Evolutionary conservation across 2,797 vertebrate genomes (phyloP).

Genomic region (Accipiter superciliosus): DNA sequence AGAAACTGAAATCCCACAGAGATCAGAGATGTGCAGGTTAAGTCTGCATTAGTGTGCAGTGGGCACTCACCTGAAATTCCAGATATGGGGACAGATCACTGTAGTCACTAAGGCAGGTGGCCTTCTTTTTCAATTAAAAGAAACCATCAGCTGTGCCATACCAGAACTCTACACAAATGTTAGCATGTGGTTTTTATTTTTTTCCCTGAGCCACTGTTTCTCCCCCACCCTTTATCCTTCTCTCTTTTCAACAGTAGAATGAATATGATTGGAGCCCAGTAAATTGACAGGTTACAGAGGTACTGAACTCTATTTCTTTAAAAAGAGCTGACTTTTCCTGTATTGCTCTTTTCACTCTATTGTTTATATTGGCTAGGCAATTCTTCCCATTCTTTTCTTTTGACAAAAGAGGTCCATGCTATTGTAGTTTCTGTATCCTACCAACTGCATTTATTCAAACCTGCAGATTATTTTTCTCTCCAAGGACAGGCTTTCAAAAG

Average conservation of each 20-base stretch:
- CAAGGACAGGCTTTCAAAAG: not conserved
- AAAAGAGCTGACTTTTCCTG: not conserved
- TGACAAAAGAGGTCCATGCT: not conserved
- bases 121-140: not conserved
- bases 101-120: not conserved
- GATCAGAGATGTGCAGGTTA: not conserved
- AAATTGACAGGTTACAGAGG: not conserved
- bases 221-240: not conserved
- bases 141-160: not conserved
- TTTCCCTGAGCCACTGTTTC: not conserved
- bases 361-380: not conserved
- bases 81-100: rapidly evolving
- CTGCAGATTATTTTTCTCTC: constrained; percentile 18
- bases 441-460: constrained; percentile 7
- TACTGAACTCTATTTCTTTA: constrained; percentile 2
- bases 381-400: not conserved
- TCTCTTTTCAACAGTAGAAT: not conserved
- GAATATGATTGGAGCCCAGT: not conserved
- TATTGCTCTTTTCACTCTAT: not conserved
- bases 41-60: rapidly evolving
- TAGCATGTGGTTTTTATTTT: not conserved
- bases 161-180: not conserved
- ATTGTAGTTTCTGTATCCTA: not conserved
- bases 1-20: not conserved
- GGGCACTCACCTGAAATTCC: not conserved